These are phyloP conservation scores for Pachyuromys duprasi DNA, from an alignment of 2,797 vertebrate species.

Conservation along the genomic window DNA sequence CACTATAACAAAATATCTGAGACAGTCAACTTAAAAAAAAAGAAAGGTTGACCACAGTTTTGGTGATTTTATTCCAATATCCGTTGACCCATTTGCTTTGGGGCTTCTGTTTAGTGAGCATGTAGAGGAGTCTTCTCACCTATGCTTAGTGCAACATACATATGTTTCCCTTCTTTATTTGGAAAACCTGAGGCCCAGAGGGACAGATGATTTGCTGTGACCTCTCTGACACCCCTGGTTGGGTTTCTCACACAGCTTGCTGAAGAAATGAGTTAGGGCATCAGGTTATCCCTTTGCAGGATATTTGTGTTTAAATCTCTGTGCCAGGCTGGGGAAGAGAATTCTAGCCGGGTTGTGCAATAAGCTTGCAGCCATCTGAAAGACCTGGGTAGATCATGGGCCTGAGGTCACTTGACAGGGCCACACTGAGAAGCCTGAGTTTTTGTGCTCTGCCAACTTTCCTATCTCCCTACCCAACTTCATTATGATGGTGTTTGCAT, in stretches of 20 bases:
- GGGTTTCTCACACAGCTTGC: background rate
- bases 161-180: background rate
- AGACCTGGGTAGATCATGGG: background rate
- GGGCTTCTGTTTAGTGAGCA: fast-evolving
- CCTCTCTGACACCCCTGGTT: background rate
- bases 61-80: background rate
- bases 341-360: slow-evolving; percentile 55
- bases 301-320: slow-evolving; percentile 63
- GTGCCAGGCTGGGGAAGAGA: slow-evolving; percentile 15
- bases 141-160: background rate
- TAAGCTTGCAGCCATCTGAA: fast-evolving
- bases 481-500: background rate
- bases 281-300: slow-evolving; percentile 45
- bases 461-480: background rate
- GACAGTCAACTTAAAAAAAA: background rate
- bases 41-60: background rate
- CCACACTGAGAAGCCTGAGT: background rate
- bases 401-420: background rate
- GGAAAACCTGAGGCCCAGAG: background rate
- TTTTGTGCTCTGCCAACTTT: background rate
- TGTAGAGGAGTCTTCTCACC: background rate
- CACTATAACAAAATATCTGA: background rate
- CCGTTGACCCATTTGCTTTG: background rate
- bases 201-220: background rate
- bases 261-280: background rate